Conservation (phyloP, 2,888 invertebrate species). For the Pedicia rivosa region DNA sequence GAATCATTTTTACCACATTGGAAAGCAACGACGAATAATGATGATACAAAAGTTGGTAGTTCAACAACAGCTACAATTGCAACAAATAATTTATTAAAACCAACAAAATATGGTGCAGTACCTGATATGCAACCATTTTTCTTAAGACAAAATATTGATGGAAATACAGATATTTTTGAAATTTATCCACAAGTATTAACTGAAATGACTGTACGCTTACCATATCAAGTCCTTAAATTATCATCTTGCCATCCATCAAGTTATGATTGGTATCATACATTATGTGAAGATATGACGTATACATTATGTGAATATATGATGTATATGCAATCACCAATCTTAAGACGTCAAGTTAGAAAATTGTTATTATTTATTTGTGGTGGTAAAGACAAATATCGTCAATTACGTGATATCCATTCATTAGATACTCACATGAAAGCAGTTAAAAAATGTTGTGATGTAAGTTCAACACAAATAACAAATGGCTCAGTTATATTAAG, state of each 20-base stretch:
- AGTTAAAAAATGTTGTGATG: conserved; percentile 32
- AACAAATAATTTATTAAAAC: conserved; percentile 51
- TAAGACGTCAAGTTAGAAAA: conserved; percentile 81
- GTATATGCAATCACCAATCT: conserved; percentile 70
- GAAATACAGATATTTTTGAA: conserved; percentile 83
- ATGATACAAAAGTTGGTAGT: conserved; percentile 19
- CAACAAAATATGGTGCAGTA: conserved; percentile 61
- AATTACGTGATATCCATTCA: conserved; percentile 84
- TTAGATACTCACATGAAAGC: conserved; percentile 76
- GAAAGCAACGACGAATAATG: conserved; percentile 38
- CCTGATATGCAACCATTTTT: conserved; percentile 96
- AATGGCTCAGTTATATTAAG: conserved; percentile 37
- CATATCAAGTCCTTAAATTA: conserved; percentile 62
- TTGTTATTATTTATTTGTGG: conserved; percentile 83
- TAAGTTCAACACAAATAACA: conserved; percentile 22
- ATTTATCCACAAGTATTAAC: conserved; percentile 88
- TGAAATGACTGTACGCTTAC: conserved; percentile 84
- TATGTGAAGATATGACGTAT: conserved; percentile 42
- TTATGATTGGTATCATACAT: conserved; percentile 41
- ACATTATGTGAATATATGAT: conserved; percentile 90
- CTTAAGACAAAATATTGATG: conserved; percentile 81
- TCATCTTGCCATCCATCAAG: conserved; percentile 28
- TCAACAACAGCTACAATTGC: conserved; percentile 8
- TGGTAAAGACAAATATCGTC: conserved; percentile 88
- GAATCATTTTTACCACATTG: conserved; percentile 61